Conservation (phyloP, 2,797 vertebrate genomes). For the Xiphophorus birchmanni region DNA sequence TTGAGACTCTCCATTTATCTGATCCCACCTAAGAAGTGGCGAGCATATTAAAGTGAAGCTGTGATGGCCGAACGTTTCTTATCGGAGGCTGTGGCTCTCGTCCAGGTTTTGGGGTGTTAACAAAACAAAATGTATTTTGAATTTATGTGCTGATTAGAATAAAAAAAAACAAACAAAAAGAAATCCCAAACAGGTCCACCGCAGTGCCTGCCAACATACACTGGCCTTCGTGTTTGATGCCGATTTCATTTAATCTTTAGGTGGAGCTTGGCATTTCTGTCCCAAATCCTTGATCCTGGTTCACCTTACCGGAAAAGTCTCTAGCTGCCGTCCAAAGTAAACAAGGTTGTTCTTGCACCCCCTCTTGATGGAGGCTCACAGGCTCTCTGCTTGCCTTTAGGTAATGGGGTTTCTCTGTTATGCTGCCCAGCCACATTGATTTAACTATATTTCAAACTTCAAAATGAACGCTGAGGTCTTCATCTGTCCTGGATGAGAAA, state of each 20-base stretch:
- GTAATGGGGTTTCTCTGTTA: constrained; percentile 51
- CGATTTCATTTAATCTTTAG: constrained; percentile 71
- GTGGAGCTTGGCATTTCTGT: constrained; percentile 52
- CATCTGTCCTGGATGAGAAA: constrained; percentile 52
- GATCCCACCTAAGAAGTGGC: constrained; percentile 73
- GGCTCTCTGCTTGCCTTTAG: constrained; percentile 45
- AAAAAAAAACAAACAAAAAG: not conserved
- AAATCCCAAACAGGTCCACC: constrained; percentile 56
- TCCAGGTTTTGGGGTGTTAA: constrained; percentile 53
- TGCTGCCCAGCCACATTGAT: constrained; percentile 22
- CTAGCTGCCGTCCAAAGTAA: constrained; percentile 53
- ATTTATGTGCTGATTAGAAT: constrained; percentile 30
- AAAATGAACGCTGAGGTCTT: constrained; percentile 42
- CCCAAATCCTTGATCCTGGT: constrained; percentile 58
- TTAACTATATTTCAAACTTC: constrained; percentile 46
- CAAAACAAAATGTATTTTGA: constrained; percentile 46
- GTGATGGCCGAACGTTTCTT: constrained; percentile 38
- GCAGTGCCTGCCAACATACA: constrained; percentile 63
- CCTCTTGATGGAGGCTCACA: constrained; percentile 36
- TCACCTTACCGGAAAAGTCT: constrained; percentile 58
- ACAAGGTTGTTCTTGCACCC: constrained; percentile 46
- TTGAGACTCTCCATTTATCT: constrained; percentile 75
- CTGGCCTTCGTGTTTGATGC: constrained; percentile 64
- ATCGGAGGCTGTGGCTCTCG: constrained; percentile 38
- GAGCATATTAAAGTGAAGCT: constrained; percentile 69